These are phyloP conservation scores for Crocuta crocuta DNA, from an alignment of 2,113 vertebrate genomes.

Conservation along the genomic window DNA sequence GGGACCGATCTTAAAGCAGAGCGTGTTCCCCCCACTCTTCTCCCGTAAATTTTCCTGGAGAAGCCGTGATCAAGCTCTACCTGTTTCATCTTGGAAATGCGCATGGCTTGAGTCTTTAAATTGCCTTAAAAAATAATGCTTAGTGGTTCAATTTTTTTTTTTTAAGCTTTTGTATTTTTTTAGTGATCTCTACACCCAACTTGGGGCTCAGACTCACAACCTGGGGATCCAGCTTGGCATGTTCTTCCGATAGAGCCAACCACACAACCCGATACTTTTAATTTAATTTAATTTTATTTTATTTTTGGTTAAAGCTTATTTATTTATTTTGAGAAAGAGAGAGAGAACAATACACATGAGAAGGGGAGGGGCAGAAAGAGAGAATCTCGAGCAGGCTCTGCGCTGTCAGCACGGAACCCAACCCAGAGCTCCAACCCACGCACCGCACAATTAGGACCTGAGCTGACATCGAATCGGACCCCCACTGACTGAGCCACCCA, in stretches of 20 bases:
- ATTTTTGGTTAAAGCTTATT: too few species aligned
- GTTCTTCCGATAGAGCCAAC: not conserved
- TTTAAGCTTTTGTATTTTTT: not conserved
- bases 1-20: not conserved
- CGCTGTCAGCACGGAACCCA: too few species aligned
- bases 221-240: not conserved
- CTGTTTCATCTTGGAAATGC: not conserved
- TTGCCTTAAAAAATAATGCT: not conserved
- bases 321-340: too few species aligned
- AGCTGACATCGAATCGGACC: too few species aligned
- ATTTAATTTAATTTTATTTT: too few species aligned
- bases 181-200: not conserved
- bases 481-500: not conserved
- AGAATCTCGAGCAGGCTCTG: too few species aligned
- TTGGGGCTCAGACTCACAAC: not conserved
- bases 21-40: not conserved
- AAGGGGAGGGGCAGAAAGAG: too few species aligned
- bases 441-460: too few species aligned
- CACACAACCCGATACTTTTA: not conserved
- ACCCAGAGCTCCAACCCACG: too few species aligned
- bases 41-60: not conserved
- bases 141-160: not conserved
- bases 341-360: too few species aligned
- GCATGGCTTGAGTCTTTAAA: not conserved
- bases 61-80: not conserved